Evolutionary conservation across 2,888 invertebrate genomes (phyloP).

Genomic region (Lamellibrachia satsuma): DNA sequence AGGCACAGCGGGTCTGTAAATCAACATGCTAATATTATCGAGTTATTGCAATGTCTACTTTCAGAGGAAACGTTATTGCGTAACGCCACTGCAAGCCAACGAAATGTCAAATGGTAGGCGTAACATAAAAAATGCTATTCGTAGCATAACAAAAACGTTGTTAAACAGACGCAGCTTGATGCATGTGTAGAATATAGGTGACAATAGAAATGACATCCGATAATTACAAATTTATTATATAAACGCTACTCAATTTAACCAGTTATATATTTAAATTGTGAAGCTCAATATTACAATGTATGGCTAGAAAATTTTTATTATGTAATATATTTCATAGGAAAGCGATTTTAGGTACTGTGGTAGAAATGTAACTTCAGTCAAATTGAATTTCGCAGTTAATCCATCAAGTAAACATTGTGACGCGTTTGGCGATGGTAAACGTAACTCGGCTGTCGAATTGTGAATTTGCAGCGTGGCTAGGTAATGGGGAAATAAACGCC

Average conservation of each 20-base stretch:
- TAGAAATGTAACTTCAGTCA: background rate
- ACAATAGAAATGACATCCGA: background rate
- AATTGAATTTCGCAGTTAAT: background rate
- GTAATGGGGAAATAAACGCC: conserved; percentile 10
- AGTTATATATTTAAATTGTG: background rate
- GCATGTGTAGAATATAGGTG: no score
- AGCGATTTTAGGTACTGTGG: background rate
- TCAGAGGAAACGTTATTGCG: background rate
- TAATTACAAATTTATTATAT: background rate
- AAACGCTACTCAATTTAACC: background rate
- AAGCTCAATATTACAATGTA: background rate
- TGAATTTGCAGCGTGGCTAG: background rate
- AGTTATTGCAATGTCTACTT: background rate
- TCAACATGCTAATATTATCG: background rate
- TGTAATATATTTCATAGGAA: background rate
- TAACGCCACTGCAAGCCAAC: background rate
- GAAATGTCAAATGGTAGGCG: background rate
- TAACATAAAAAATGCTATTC: no score
- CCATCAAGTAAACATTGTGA: background rate
- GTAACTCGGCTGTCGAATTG: background rate
- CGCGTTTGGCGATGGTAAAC: background rate
- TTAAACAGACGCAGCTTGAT: no score
- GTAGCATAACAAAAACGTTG: no score
- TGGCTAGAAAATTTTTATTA: background rate
- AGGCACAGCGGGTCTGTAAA: background rate